Conservation (phyloP, 2,888 invertebrate genomes). For the Lycophotia porphyrea region DNA sequence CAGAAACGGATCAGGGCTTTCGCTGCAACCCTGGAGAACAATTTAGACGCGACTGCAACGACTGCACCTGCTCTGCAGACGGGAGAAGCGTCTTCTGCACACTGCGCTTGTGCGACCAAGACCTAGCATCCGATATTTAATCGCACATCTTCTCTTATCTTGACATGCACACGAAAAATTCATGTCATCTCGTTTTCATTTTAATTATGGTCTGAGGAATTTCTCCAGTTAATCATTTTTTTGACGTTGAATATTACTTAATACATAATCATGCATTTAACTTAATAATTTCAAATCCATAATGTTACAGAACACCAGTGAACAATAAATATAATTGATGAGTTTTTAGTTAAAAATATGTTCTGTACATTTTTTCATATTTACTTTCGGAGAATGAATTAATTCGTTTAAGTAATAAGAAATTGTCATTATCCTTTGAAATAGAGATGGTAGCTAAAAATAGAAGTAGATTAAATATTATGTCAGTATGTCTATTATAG, state of each 20-base stretch:
- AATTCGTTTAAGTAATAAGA: not conserved
- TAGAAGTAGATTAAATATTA: not conserved
- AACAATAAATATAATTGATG: conserved; percentile 1
- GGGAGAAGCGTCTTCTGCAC: conserved; percentile 87
- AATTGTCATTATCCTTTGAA: not conserved
- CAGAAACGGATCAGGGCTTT: conserved; percentile 81
- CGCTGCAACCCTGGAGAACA: conserved; percentile 88
- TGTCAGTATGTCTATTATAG: not conserved
- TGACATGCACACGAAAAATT: conserved; percentile 48
- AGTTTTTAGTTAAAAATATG: not conserved
- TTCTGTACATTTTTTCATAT: not conserved
- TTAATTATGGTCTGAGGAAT: not conserved
- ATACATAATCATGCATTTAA: not conserved
- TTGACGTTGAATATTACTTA: not conserved
- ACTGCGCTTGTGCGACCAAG: conserved; percentile 81
- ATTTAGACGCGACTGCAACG: conserved; percentile 87
- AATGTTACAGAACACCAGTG: conserved; percentile 19
- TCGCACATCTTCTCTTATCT: conserved; percentile 42
- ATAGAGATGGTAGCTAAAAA: not conserved
- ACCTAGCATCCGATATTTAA: conserved; percentile 70
- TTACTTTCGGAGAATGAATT: not conserved
- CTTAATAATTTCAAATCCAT: not conserved
- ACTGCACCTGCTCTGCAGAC: conserved; percentile 87
- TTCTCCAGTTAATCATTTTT: not conserved
- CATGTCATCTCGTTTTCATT: not conserved